These are phyloP conservation scores for Choloepus didactylus DNA, from an alignment of 2,797 vertebrate genomes.

Conservation along the genomic window DNA sequence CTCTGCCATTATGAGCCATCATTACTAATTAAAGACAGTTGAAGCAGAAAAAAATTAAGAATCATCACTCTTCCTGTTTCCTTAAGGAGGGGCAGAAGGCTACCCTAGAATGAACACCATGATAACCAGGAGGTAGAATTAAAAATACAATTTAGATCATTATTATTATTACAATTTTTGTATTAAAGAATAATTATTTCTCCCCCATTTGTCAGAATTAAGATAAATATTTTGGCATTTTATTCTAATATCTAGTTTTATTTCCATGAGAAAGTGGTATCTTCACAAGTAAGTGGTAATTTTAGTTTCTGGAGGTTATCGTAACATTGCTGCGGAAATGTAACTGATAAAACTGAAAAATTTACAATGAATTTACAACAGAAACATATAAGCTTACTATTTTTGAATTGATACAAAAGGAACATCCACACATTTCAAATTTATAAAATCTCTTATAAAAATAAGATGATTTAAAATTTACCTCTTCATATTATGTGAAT, in stretches of 20 bases:
- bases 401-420: conserved; percentile 35
- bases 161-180: neutral
- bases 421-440: neutral
- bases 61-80: neutral
- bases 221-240: neutral
- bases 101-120: neutral
- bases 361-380: neutral
- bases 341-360: neutral
- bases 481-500: neutral
- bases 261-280: neutral
- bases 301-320: conserved; percentile 27
- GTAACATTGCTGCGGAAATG: neutral
- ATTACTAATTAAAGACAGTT: neutral
- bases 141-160: neutral
- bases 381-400: neutral
- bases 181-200: neutral
- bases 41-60: neutral
- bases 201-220: conserved; percentile 3
- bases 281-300: neutral
- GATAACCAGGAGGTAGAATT: neutral
- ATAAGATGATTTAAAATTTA: conserved; percentile 3
- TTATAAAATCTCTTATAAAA: conserved; percentile 20
- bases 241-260: neutral
- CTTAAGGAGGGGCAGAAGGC: neutral
- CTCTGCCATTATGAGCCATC: neutral